phyloP scores from a whole-genome alignment of 1,140 invertebrate species.

The Ylistrum balloti region DNA sequence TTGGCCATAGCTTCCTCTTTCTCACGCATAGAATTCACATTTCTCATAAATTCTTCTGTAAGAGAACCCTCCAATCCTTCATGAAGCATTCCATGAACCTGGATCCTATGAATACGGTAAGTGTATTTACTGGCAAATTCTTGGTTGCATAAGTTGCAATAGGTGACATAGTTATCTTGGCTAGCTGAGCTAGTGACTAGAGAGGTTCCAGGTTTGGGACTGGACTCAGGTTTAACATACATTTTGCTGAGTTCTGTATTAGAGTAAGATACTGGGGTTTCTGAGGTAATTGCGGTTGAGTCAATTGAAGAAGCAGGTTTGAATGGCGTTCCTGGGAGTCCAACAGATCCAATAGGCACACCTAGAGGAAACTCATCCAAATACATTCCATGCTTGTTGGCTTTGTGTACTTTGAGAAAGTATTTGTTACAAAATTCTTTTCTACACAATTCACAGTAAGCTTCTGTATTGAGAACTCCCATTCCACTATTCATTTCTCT shows the following conservation, averaged over 20 bases:
- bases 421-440: slow-evolving; percentile 95
- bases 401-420: slow-evolving; percentile 85
- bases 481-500: slow-evolving; percentile 61
- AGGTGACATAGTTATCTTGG: slow-evolving; percentile 67
- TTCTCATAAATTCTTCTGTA: slow-evolving; percentile 62
- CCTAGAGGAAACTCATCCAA: slow-evolving; percentile 69
- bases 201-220: slow-evolving; percentile 69
- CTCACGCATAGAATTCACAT: slow-evolving; percentile 61
- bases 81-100: slow-evolving; percentile 78
- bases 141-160: slow-evolving; percentile 80
- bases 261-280: slow-evolving; percentile 58
- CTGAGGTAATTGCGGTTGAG: slow-evolving; percentile 64
- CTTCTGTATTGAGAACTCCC: slow-evolving; percentile 73
- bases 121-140: slow-evolving; percentile 79
- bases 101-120: slow-evolving; percentile 78
- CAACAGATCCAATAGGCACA: slow-evolving; percentile 60
- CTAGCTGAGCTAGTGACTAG: slow-evolving; percentile 61
- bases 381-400: slow-evolving; percentile 85
- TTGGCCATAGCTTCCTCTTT: slow-evolving; percentile 60
- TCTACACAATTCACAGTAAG: slow-evolving; percentile 95
- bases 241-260: slow-evolving; percentile 60
- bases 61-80: slow-evolving; percentile 67
- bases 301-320: slow-evolving; percentile 61
- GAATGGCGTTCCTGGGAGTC: slow-evolving; percentile 54
- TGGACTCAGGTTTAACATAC: slow-evolving; percentile 63